Evolutionary conservation across 2,113 vertebrate genomes (phyloP).

Genomic region (Aplodontia rufa): DNA sequence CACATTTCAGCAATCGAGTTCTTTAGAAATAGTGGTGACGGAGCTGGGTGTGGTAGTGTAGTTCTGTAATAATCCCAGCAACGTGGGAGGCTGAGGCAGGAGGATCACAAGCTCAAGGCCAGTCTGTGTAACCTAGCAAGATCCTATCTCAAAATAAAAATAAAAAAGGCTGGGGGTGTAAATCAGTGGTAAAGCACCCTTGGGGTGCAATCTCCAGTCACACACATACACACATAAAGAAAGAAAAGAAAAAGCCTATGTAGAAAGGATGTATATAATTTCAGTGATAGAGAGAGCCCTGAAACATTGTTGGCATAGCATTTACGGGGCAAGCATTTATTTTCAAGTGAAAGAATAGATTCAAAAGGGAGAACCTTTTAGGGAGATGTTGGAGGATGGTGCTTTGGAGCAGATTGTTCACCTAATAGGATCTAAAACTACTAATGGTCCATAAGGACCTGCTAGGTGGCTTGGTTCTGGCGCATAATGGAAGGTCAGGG

Average conservation of each 20-base stretch:
- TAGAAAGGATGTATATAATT: constrained; percentile 18
- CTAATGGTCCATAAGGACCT: neutral
- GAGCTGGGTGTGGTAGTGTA: too few relatives aligned
- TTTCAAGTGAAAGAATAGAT: constrained; percentile 45
- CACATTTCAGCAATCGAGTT: constrained; percentile 40
- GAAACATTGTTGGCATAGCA: constrained; percentile 15
- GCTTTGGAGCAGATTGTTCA: neutral
- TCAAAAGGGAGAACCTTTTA: constrained; percentile 10
- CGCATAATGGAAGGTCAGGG: constrained; percentile 15
- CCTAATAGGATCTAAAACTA: neutral
- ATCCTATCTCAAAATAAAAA: too few relatives aligned
- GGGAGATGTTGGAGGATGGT: neutral
- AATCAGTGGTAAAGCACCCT: too few relatives aligned
- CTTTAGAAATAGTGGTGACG: constrained; percentile 39
- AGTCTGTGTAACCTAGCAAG: too few relatives aligned
- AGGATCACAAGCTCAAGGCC: too few relatives aligned
- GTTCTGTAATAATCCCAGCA: too few relatives aligned
- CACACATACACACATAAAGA: too few relatives aligned
- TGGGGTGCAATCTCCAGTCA: too few relatives aligned
- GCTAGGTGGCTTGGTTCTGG: neutral
- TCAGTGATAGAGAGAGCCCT: constrained; percentile 34
- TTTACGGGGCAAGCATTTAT: neutral
- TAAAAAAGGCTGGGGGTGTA: too few relatives aligned
- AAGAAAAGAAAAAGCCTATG: too few relatives aligned
- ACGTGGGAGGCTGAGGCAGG: too few relatives aligned